A percentile compares a stretch with the other conserved stretches of the same genome.
Evolutionary conservation across 1,140 invertebrate genomes (phyloP).

Genomic region (Latrodectus geometricus): DNA sequence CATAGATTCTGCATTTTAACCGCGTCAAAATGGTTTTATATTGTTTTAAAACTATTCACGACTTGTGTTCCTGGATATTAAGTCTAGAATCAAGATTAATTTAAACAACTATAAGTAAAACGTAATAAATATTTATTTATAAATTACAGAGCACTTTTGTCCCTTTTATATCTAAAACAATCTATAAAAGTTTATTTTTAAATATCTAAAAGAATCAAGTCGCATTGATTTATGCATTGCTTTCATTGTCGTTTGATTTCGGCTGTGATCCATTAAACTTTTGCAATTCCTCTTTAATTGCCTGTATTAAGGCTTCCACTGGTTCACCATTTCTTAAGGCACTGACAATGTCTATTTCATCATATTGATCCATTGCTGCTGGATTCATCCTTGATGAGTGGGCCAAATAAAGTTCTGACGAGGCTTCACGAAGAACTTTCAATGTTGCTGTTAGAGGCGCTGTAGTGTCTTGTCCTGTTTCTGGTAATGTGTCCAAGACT

Average conservation of each 20-base stretch:
- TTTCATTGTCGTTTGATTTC: conserved; percentile 27
- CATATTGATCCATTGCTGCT: conserved; percentile 19
- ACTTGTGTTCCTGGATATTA: no score
- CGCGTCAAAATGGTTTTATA: no score
- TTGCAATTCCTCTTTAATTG: conserved; percentile 56
- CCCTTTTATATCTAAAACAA: no score
- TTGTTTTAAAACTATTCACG: no score
- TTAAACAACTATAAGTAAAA: no score
- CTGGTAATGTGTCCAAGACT: conserved; percentile 9
- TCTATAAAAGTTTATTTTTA: not conserved
- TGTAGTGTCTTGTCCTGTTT: not conserved
- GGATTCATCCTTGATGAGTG: conserved; percentile 9
- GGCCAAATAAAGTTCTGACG: conserved; percentile 10
- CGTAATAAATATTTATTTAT: no score
- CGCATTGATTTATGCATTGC: conserved; percentile 18
- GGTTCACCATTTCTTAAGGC: conserved; percentile 17
- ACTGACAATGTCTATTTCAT: conserved; percentile 37
- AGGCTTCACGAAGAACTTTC: conserved; percentile 7
- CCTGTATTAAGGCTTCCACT: conserved; percentile 39
- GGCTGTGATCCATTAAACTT: conserved; percentile 43
- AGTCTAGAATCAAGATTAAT: no score
- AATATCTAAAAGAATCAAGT: no score
- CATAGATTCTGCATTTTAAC: no score
- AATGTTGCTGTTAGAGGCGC: not conserved
- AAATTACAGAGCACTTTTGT: no score